Base-by-base conservation (phyloP, 2,888 invertebrate species). In the Noctuana brunneofusca region DNA sequence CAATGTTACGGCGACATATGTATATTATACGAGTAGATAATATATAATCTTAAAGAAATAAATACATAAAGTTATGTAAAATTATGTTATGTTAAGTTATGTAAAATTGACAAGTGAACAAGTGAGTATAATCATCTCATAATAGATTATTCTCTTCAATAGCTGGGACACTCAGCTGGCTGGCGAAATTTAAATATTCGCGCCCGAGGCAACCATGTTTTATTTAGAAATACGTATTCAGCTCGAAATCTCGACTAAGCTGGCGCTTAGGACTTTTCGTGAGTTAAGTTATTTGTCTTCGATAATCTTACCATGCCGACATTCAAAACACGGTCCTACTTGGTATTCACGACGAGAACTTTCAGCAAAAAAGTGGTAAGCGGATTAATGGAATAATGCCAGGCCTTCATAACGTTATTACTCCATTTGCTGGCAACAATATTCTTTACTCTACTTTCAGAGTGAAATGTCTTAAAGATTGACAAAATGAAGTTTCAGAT, bases 311-410 rank as follows among this genome's bases (percentile, higher is more conserved):
- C 38, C 54, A 16, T 38, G 48, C 54, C 48, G 22, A 54, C 54
- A 60, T 48, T 35, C 54, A 56, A 64, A 64, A 60, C 60, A 54
- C 49, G 59, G 32, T 59, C 22, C 65, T 68, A 60, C 65, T 71
- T 70, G 68, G 67, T 69, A 70, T 71, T 70, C 69, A 58, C 50
- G 41, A 65, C 66, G 64, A 58, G 63, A 63, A 55, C 57, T 60
- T 65, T 43, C 65, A 65, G 58, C 24, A 54, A 63, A 68, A 68
- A 68, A 66, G 58, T 68, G 67, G 59, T 67, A 63, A 66, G 65
- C 58, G 63, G 66, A 66, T 68, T 66, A 35, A 55, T 30, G 41
- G 62, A 55, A 62, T 65, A 64, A 62, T 58, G 62, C 24, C 55
- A 30, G 59, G 64, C 57, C 63, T 65, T 64, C 63, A 67, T 52